Base-by-base conservation (phyloP, 2,113 vertebrate genomes). In the Myocastor coypus region DNA sequence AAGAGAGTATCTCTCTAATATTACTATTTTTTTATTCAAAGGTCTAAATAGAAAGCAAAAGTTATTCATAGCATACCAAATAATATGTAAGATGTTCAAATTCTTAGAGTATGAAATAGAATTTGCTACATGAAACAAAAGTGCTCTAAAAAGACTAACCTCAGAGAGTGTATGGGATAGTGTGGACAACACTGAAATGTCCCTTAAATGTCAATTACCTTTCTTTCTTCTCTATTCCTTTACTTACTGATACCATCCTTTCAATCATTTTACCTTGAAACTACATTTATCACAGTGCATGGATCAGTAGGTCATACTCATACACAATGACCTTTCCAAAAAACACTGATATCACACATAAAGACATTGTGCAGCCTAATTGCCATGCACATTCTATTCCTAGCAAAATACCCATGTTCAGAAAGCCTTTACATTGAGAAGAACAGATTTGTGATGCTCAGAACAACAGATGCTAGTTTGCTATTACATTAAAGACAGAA, bases 351-450 rank as follows among this genome's bases (percentile, higher is more conserved):
- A 94, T 92, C 86, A 94, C 86, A 82, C 93, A 91, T 75, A 87
- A 90, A 97, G 97, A 84, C 46, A 78, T 12, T 64, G 14, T 57
- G 42, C 50, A 87, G 42, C 96, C 82, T 96, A 93, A 92, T 96
- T 96, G 86, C n/a, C 89, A 87, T 88, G 68, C 3, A 0, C 57
- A 57, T 89, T 91, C 84, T 96, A 87, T 87, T 93, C 96, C 96
- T 68, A 86, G 52, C 28, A 95, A 95, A 89, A 75, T 93, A 97
- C 59, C 64, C 71, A 75, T 91, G 94, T 81, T 96, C 83, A 95
- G 95, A 89, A 98, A 98, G 97, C 13, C n/a, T 97, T 98, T 93
- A 81, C 59, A 82, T 57, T 94, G 46, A 91, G 95, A 97, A 92
- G 95, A 98, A 96, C 94, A 66, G 13, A 97, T 95, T 61, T 96